phyloP scores from a whole-genome alignment of 2,888 invertebrate genomes.

The Epirrhoe tristata region DNA sequence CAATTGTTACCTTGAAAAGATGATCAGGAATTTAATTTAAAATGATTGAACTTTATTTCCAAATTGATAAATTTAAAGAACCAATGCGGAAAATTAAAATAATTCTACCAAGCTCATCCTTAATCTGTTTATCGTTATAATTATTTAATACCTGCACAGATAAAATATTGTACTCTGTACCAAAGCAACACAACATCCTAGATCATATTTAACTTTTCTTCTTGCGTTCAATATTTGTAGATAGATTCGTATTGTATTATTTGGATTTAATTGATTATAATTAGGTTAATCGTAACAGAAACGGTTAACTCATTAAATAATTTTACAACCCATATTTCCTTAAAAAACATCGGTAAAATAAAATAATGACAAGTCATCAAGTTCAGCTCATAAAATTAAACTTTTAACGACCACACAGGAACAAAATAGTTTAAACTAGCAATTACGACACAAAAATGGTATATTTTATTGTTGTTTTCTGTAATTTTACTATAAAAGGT shows the following conservation, averaged over 20 bases:
- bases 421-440: constrained; percentile 37
- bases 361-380: constrained; percentile 44
- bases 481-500: constrained; percentile 35
- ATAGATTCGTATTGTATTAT: no score
- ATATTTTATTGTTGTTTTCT: constrained; percentile 40
- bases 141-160: no score
- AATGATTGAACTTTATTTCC: no score
- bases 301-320: constrained; percentile 18
- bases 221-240: no score
- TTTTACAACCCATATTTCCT: constrained; percentile 33
- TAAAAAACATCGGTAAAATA: constrained; percentile 32
- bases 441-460: constrained; percentile 44
- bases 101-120: no score
- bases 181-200: no score
- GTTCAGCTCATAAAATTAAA: constrained; percentile 37
- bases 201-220: no score
- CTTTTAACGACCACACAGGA: constrained; percentile 35
- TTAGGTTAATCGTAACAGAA: background rate
- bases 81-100: no score
- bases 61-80: no score
- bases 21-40: no score
- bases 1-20: background rate
- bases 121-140: no score
- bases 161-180: no score
- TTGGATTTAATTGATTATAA: background rate